Conservation (phyloP, 2,113 vertebrate species). For the Tonatia bakeri region DNA sequence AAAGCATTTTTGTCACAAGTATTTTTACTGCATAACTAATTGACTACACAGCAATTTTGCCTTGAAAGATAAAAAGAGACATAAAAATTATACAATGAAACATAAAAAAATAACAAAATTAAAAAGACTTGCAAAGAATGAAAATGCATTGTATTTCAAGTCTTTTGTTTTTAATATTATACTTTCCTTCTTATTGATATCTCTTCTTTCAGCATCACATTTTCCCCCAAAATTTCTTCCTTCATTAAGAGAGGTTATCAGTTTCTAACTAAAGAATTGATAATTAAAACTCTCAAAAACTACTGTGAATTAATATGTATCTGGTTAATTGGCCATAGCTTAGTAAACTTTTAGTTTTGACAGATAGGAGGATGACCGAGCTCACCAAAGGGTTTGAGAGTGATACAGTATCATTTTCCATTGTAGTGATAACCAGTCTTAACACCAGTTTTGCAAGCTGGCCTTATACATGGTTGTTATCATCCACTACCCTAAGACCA, state of each 20-base stretch:
- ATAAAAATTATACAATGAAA: background rate
- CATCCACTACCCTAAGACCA: background rate
- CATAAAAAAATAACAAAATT: background rate
- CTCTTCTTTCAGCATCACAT: background rate
- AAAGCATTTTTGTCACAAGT: background rate
- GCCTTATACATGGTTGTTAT: background rate
- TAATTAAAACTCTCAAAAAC: background rate
- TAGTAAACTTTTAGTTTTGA: background rate
- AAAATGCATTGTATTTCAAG: background rate
- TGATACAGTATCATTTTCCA: background rate
- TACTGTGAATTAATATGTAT: background rate
- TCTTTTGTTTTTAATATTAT: background rate
- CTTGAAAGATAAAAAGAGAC: background rate
- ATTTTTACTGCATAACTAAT: background rate
- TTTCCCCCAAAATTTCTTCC: background rate
- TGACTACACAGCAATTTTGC: background rate
- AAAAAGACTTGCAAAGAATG: background rate
- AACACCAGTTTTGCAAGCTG: background rate
- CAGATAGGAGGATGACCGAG: too few species aligned
- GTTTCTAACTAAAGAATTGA: background rate
- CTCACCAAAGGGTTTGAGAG: background rate
- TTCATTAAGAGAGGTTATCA: background rate
- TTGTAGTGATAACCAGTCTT: background rate
- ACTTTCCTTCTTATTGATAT: background rate
- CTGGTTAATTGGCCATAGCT: background rate